Base-by-base conservation (phyloP, 2,113 vertebrate species). In the Prolemur simus region DNA sequence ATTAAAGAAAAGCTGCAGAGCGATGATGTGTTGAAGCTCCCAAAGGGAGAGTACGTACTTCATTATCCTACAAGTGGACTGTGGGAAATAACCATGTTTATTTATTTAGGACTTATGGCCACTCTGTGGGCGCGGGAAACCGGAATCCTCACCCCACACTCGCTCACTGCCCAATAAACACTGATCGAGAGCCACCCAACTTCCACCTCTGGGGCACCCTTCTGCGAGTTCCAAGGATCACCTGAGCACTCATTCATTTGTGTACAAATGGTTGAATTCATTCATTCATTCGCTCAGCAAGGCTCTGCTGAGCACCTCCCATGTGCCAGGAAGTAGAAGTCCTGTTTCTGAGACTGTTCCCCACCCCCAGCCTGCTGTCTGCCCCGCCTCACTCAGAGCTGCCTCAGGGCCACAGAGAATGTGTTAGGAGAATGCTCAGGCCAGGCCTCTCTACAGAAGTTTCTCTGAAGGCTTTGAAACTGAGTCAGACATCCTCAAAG, bases 1-100 rank as follows among this genome's bases (percentile, higher is more conserved):
- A 69, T n/a, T 64, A 87, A 93, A 83, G 73, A 29, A 93, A 92
- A 87, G 47, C 58, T 54, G 17, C 63, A 78, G 93, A 93, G 56
- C 66, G 42, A 27, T 45, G 27, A 63, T 39, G 29, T 82, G 54
- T 54, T 37, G 25, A 94, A 68, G 42, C 32, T 97, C 85, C 73
- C 77, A 64, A 21, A 85, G 92, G 84, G 49, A 83, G 25, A 76
- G 10, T 18, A 42, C 39, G 34, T 63, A 47, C 47, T 54, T 69
- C 83, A 87, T 86, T 86, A 83, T 83, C 82, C 68, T 77, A 10
- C 23, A 60, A 78, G 94, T 32, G 86, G 58, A 83, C 37, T 34
- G 78, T 77, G 88, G 82, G 86, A 78, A 82, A 86, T 6, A 95
- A 49, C 56, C 52, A 5, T 42, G 77, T 29, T 85, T 93, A 86